These are phyloP conservation scores for Tokudaia muenninki DNA, from an alignment of 2,797 vertebrate genomes.

Conservation along the genomic window DNA sequence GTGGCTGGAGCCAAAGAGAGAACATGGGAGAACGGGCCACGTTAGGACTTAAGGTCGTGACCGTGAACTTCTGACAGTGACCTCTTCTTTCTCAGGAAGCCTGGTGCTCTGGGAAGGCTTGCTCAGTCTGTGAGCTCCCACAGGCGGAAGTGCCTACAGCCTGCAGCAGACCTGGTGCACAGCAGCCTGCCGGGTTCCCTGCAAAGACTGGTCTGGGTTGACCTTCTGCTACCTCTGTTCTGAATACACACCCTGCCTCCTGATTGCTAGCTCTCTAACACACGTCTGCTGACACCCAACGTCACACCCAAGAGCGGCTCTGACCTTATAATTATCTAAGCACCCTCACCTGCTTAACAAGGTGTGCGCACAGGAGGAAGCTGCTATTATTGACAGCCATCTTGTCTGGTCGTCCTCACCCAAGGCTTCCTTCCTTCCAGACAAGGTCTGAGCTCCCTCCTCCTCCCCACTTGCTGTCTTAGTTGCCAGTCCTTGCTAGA, in stretches of 20 bases:
- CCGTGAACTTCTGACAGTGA: rapidly evolving
- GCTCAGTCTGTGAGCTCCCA: rapidly evolving
- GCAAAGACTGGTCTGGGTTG: rapidly evolving
- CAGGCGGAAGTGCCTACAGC: rapidly evolving
- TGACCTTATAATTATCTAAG: background rate
- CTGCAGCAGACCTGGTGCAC: rapidly evolving
- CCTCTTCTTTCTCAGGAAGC: background rate
- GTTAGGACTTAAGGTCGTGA: background rate
- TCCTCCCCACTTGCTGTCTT: background rate
- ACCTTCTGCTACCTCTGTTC: background rate
- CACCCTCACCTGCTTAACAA: too few species aligned
- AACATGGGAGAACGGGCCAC: background rate
- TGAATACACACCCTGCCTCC: background rate
- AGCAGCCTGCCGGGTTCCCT: rapidly evolving
- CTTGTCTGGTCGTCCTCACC: background rate
- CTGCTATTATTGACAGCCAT: background rate
- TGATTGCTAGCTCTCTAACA: background rate
- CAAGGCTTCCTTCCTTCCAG: background rate
- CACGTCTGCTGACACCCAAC: rapidly evolving
- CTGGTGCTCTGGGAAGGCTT: background rate
- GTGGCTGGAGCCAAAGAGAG: background rate
- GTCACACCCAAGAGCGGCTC: background rate
- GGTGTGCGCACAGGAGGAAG: background rate
- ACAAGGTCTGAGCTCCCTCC: background rate
- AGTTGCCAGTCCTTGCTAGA: background rate